Conservation (phyloP, 2,113 vertebrate genomes). For the Zapornia atra region DNA sequence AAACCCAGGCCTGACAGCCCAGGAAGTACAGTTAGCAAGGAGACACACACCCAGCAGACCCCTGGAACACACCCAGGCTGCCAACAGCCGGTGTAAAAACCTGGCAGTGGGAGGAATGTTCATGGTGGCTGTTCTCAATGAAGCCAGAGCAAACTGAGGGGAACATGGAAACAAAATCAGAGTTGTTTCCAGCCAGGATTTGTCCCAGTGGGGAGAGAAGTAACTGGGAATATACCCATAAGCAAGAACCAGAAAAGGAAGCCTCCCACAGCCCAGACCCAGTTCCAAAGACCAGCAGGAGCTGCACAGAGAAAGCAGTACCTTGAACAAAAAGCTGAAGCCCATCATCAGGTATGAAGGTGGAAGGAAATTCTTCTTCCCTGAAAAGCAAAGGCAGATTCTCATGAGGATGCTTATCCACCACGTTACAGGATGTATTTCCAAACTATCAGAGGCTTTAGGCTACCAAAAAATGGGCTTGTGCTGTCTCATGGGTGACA, state of each 20-base stretch:
- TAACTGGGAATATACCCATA: neutral
- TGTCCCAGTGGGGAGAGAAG: neutral
- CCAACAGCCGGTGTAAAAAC: neutral
- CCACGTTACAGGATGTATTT: neutral
- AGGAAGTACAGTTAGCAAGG: no score
- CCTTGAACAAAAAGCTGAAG: constrained; percentile 98
- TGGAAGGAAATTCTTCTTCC: constrained; percentile 98
- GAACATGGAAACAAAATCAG: neutral
- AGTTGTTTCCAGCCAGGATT: neutral
- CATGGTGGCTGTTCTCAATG: neutral
- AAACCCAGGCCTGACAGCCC: neutral
- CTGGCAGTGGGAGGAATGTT: neutral
- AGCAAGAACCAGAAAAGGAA: neutral
- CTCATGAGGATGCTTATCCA: neutral
- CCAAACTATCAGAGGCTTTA: neutral
- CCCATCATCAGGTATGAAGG: constrained; percentile 99
- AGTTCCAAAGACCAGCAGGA: constrained; percentile 6
- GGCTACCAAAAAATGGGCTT: neutral
- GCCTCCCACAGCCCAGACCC: neutral
- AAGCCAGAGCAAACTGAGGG: neutral
- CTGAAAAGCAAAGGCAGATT: constrained; percentile 71
- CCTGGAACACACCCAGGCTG: neutral
- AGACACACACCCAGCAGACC: neutral
- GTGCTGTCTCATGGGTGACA: neutral
- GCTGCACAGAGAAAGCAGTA: constrained; percentile 56